Conservation (phyloP, 2,888 invertebrate species). For the Cheiracanthium punctorium region DNA sequence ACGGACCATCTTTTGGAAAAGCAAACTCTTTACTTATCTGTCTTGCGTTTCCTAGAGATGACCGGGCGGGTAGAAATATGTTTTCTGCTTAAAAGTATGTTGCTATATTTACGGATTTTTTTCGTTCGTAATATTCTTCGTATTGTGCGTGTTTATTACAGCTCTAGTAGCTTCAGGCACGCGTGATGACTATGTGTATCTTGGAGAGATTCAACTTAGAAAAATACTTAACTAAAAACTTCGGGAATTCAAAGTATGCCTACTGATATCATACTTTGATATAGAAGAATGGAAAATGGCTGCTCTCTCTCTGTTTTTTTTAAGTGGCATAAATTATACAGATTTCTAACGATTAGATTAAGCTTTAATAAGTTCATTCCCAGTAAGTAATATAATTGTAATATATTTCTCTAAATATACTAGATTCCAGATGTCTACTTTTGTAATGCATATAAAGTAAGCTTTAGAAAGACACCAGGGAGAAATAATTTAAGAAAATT, state of each 20-base stretch:
- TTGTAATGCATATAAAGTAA: too few species aligned
- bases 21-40: slow-evolving; percentile 16
- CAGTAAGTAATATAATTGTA: too few species aligned
- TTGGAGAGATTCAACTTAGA: slow-evolving; percentile 25
- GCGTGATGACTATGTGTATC: slow-evolving; percentile 20
- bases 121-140: slow-evolving; percentile 34
- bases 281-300: background rate
- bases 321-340: too few species aligned
- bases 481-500: too few species aligned
- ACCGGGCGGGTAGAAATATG: slow-evolving; percentile 23
- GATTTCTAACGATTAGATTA: too few species aligned
- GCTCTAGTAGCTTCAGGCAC: slow-evolving; percentile 22
- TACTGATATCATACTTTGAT: slow-evolving; percentile 30
- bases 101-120: slow-evolving; percentile 47
- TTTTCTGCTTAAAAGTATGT: slow-evolving; percentile 37
- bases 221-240: slow-evolving; percentile 33
- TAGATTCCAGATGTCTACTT: too few species aligned
- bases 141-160: slow-evolving; percentile 6
- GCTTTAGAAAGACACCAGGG: too few species aligned
- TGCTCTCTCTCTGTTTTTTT: background rate
- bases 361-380: too few species aligned
- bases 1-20: slow-evolving; percentile 30
- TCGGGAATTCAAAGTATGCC: slow-evolving; percentile 44
- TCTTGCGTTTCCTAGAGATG: slow-evolving; percentile 30
- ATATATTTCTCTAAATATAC: too few species aligned